Evolutionary conservation across 2,888 invertebrate genomes (phyloP).

Genomic region (Platynereis dumerilii): DNA sequence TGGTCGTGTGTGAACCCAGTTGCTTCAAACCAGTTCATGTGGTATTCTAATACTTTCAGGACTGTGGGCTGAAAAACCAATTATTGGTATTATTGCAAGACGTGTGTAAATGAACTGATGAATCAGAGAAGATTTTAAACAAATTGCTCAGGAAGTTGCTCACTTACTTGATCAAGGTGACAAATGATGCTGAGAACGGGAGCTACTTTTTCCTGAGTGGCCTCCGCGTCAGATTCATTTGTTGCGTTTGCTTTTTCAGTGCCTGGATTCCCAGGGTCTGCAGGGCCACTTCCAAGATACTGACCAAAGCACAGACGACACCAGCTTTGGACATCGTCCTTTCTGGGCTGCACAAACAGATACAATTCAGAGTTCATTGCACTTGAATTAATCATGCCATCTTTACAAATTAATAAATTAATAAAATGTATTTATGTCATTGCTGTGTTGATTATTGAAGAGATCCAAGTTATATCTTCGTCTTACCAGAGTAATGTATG

Average conservation of each 20-base stretch:
- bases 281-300: background rate
- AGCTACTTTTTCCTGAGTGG: conserved; percentile 35
- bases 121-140: background rate
- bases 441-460: background rate
- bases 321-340: conserved; percentile 65
- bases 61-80: too few species aligned
- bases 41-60: conserved; percentile 66
- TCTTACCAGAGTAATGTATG: background rate
- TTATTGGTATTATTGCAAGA: background rate
- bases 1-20: conserved; percentile 64
- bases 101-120: background rate
- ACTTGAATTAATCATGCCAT: background rate
- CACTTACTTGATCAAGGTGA: conserved; percentile 64
- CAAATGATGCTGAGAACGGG: conserved; percentile 64
- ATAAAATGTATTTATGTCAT: background rate
- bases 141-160: conserved; percentile 24
- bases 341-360: conserved; percentile 61
- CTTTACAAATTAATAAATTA: background rate
- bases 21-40: conserved; percentile 65
- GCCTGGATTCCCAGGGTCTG: background rate
- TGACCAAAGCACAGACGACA: conserved; percentile 64
- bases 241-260: conserved; percentile 3
- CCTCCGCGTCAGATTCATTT: background rate
- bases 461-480: too few species aligned
- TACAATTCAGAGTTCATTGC: background rate